Evolutionary conservation across 1,140 invertebrate species (phyloP).

Genomic region (Caerostris extrusa): DNA sequence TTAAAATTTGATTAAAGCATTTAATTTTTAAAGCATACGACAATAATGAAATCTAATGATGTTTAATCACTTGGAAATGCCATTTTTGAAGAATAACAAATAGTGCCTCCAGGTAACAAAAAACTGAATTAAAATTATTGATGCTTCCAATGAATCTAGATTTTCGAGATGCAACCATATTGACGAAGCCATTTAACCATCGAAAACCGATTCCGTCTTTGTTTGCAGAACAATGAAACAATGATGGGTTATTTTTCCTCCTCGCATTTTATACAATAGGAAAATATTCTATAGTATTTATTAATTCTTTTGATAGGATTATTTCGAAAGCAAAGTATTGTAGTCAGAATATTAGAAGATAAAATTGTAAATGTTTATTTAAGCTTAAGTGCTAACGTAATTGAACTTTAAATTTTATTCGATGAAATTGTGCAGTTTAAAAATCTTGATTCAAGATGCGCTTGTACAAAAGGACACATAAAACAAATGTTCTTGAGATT

Average conservation of each 20-base stretch:
- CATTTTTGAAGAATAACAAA: not conserved
- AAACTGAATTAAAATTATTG: not conserved
- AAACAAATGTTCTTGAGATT: no score
- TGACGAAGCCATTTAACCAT: constrained; percentile 11
- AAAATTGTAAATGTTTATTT: not conserved
- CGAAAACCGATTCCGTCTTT: constrained; percentile 7
- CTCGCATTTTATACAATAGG: not conserved
- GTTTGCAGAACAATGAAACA: constrained; percentile 7
- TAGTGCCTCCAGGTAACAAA: not conserved
- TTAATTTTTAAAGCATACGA: not conserved
- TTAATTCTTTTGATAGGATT: not conserved
- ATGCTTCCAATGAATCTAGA: not conserved
- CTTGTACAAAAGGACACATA: no score
- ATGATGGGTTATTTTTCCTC: not conserved
- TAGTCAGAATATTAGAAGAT: not conserved
- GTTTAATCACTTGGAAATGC: not conserved
- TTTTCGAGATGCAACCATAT: constrained; percentile 10
- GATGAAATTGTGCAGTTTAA: not conserved
- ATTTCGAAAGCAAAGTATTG: not conserved
- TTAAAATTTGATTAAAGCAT: not conserved
- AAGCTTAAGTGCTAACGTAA: not conserved
- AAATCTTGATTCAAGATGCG: not conserved
- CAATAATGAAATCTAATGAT: not conserved
- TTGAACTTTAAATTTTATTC: not conserved
- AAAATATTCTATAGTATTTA: not conserved